Evolutionary conservation across 2,113 vertebrate species (phyloP), one percentile per base, ranked within the genome.

Genomic region (Okapia johnstoni): DNA sequence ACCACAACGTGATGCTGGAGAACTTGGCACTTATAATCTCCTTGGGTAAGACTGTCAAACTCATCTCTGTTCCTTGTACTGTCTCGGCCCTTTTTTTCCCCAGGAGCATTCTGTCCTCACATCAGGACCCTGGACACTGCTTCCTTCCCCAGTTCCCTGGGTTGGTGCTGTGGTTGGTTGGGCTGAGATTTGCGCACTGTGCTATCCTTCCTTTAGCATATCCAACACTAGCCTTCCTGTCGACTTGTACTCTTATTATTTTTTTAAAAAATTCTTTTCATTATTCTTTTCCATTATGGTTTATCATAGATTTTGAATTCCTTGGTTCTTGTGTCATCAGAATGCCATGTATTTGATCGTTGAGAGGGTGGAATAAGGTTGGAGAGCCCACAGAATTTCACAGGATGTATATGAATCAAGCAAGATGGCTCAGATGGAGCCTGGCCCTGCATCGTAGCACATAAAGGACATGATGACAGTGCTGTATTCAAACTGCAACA

Each of bases 1-100:
- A 97, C 96, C 80, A 66, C 3, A n/a, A 50, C 14, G 94, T 97
- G 94, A 97, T 97, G 96, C 87, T 95, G 63, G 93, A 96, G 81
- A 97, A 95, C 90, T 80, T 97, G 87, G 40, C 57, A 43, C 94
- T 96, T 61, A 50, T 33, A 60, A 70, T 33, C n/a, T 96, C 92
- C 43, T 36, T 96, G 61, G 92, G 96, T 97, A 92, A 97, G 96
- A 60, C 25, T 50, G 16, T 54, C 76, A 46, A 2, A 66, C 76
- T 21, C 33, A 60, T 6, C 16, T 17, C 63, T 40, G 10, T 85
- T 21, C 30, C 17, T 6, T 28, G 13, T 40, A 6, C 66, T 57
- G 36, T 48, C n/a, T 79, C 17, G 60, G 28, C 85, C 70, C 12
- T 80, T 46, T 30, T 70, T 76, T 76, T 13, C 13, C 12, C 50